Evolutionary conservation across 2,888 invertebrate species (phyloP).

Genomic region (Callosobruchus maculatus): DNA sequence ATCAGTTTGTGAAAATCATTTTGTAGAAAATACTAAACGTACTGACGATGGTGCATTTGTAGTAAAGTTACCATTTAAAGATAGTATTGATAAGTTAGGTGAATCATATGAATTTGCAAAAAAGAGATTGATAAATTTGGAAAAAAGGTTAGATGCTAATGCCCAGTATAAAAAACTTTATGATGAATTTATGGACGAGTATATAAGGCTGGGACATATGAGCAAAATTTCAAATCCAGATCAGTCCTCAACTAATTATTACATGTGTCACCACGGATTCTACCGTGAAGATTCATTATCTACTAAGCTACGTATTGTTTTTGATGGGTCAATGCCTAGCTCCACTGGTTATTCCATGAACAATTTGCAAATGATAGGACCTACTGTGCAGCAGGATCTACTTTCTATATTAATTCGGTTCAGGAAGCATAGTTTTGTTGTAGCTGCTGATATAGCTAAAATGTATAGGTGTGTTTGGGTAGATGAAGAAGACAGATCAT

Average conservation of each 20-base stretch:
- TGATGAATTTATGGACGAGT: slow-evolving; percentile 18
- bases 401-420: background rate
- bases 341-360: background rate
- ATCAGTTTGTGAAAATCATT: slow-evolving; percentile 8
- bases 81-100: slow-evolving; percentile 8
- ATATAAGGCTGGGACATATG: slow-evolving; percentile 12
- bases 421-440: background rate
- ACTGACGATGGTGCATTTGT: slow-evolving; percentile 11
- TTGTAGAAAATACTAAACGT: slow-evolving; percentile 6
- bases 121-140: slow-evolving; percentile 12
- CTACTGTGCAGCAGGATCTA: background rate
- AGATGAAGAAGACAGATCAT: background rate
- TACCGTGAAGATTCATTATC: slow-evolving; percentile 3
- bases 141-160: slow-evolving; percentile 13
- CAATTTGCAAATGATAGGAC: background rate
- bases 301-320: background rate
- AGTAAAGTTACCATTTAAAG: slow-evolving; percentile 18
- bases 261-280: slow-evolving; percentile 13
- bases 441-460: slow-evolving; percentile 1
- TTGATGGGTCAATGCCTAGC: background rate
- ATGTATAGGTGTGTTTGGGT: slow-evolving; percentile 1
- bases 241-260: slow-evolving; percentile 3
- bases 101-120: slow-evolving; percentile 10
- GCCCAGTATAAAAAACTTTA: slow-evolving; percentile 13
- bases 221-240: background rate